phyloP scores from a whole-genome alignment of 2,797 vertebrate species.

The Trichosurus vulpecula region DNA sequence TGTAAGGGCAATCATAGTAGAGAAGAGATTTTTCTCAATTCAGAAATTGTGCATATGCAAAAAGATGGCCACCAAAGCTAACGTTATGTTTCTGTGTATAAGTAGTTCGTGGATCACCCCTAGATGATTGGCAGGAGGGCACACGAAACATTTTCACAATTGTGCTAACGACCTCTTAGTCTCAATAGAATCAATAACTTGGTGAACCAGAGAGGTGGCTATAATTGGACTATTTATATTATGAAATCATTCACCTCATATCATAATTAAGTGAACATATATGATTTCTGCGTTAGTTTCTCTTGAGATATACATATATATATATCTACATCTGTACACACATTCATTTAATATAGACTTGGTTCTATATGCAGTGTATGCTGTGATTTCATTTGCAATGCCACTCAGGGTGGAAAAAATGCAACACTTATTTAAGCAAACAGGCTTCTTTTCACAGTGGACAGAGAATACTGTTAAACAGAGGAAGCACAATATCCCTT shows the following conservation, averaged over 20 bases:
- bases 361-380: constrained; percentile 59
- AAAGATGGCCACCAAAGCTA: background rate
- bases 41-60: constrained; percentile 7
- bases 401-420: constrained; percentile 80
- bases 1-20: background rate
- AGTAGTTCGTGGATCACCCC: constrained; percentile 4
- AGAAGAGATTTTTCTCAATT: background rate
- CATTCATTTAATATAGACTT: constrained; percentile 70
- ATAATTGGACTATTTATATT: constrained; percentile 52
- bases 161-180: background rate
- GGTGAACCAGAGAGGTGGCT: constrained; percentile 37
- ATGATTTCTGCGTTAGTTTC: constrained; percentile 71
- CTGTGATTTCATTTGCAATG: constrained; percentile 81
- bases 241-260: constrained; percentile 60
- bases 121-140: constrained; percentile 55
- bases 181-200: background rate
- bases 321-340: background rate
- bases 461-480: constrained; percentile 83
- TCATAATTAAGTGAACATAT: constrained; percentile 42
- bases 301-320: constrained; percentile 64
- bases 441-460: constrained; percentile 84
- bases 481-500: constrained; percentile 86
- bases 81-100: constrained; percentile 5
- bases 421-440: constrained; percentile 80
- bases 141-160: constrained; percentile 4